Percentiles rank a stretch among this genome's conserved stretches.
Conservation (phyloP, 2,113 vertebrate species). For the Sorex araneus region DNA sequence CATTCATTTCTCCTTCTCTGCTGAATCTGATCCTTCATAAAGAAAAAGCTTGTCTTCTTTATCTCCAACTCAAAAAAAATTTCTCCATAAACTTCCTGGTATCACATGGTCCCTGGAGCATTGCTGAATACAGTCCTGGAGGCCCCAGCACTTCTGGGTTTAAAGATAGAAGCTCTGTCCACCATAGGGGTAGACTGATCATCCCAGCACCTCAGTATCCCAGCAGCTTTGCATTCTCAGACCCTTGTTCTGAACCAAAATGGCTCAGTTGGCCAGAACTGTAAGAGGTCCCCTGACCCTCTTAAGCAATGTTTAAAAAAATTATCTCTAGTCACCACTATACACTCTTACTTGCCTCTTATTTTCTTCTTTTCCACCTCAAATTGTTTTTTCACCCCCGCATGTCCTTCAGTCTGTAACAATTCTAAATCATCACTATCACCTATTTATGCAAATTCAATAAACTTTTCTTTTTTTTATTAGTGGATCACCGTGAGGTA, state of each 20-base stretch:
- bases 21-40: background rate
- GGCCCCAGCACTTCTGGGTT: no score
- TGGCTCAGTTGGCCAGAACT: no score
- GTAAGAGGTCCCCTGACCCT: no score
- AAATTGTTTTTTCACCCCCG: background rate
- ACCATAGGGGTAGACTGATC: no score
- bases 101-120: no score
- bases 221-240: no score
- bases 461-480: background rate
- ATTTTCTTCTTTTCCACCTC: background rate
- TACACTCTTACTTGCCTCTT: background rate
- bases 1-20: background rate
- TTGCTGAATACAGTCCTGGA: no score
- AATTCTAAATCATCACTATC: background rate
- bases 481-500: no score
- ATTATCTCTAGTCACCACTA: background rate
- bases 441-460: background rate
- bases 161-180: no score
- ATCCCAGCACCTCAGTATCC: no score
- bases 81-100: no score
- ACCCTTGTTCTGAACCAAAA: no score
- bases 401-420: background rate
- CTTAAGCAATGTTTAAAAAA: background rate
- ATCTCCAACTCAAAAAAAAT: background rate
- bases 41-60: background rate